These are phyloP conservation scores for Drosophila quasianomalipes DNA, from an alignment of 2,888 invertebrate species.

Conservation along the genomic window DNA sequence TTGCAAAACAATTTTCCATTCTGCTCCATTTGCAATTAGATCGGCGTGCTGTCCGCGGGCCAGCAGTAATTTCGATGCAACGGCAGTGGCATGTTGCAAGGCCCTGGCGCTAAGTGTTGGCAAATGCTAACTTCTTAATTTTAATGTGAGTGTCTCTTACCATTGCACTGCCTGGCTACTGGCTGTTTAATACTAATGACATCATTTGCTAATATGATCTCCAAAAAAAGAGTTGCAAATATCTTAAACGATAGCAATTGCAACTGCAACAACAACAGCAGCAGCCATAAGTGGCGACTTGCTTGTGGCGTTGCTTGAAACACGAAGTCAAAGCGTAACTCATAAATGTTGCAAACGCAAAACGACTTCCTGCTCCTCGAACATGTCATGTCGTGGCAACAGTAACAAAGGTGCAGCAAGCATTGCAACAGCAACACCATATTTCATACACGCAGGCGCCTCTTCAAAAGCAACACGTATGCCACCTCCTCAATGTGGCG, in stretches of 20 bases:
- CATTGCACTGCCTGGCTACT: constrained; percentile 44
- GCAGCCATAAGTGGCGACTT: constrained; percentile 60
- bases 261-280: background rate
- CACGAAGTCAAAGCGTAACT: constrained; percentile 72
- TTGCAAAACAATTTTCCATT: constrained; percentile 42
- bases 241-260: constrained; percentile 35
- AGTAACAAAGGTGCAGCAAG: constrained; percentile 40
- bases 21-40: constrained; percentile 75
- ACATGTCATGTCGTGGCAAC: constrained; percentile 67
- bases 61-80: constrained; percentile 41
- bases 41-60: constrained; percentile 66
- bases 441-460: constrained; percentile 72
- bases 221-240: constrained; percentile 65
- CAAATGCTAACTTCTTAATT: constrained; percentile 75
- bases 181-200: constrained; percentile 59
- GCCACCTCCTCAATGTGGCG: constrained; percentile 35
- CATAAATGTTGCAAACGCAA: constrained; percentile 79
- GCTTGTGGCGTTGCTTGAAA: constrained; percentile 69
- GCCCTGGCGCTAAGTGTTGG: constrained; percentile 60
- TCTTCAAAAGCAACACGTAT: constrained; percentile 59
- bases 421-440: constrained; percentile 53
- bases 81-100: constrained; percentile 66
- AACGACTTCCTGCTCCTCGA: constrained; percentile 79
- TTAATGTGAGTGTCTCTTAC: constrained; percentile 65
- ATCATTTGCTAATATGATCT: constrained; percentile 62